phyloP scores from a whole-genome alignment of 2,113 vertebrate species.

The Etheostoma spectabile region DNA sequence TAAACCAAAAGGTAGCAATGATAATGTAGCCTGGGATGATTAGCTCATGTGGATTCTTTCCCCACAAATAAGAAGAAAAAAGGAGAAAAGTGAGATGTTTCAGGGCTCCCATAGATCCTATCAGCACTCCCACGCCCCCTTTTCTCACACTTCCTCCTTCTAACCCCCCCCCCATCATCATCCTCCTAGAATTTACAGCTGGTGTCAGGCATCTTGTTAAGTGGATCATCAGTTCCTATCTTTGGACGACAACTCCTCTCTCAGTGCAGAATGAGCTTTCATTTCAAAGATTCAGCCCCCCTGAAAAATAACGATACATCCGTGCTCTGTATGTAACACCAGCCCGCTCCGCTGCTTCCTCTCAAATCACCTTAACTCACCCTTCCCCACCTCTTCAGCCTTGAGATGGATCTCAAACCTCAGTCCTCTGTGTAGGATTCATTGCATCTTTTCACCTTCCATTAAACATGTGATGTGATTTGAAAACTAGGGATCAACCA shows the following conservation, averaged over 20 bases:
- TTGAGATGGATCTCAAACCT: slow-evolving; percentile 62
- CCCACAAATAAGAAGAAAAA: slow-evolving; percentile 11
- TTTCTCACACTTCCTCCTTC: slow-evolving; percentile 3
- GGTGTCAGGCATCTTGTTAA: slow-evolving; percentile 11
- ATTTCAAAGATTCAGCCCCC: slow-evolving; percentile 18
- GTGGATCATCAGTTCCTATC: not conserved
- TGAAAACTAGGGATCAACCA: not conserved
- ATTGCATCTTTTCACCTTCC: slow-evolving; percentile 46
- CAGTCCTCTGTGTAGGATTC: slow-evolving; percentile 35
- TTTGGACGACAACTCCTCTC: not conserved
- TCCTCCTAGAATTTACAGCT: not conserved
- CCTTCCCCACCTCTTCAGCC: slow-evolving; percentile 16
- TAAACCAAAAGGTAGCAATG: no score
- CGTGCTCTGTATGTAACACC: slow-evolving; percentile 68
- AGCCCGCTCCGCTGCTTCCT: slow-evolving; percentile 48
- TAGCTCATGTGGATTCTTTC: slow-evolving; percentile 23
- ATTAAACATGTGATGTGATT: slow-evolving; percentile 7
- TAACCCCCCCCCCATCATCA: not conserved
- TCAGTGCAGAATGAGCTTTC: slow-evolving; percentile 16
- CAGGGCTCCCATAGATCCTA: slow-evolving; percentile 27
- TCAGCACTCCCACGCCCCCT: slow-evolving; percentile 27
- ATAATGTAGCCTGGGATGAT: no score
- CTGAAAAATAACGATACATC: slow-evolving; percentile 38
- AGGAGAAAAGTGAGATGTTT: slow-evolving; percentile 17
- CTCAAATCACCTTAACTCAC: slow-evolving; percentile 52